Base-by-base conservation (phyloP, 37 sponge, comb jelly and placozoan genomes). In the Amphimedon queenslandica region DNA sequence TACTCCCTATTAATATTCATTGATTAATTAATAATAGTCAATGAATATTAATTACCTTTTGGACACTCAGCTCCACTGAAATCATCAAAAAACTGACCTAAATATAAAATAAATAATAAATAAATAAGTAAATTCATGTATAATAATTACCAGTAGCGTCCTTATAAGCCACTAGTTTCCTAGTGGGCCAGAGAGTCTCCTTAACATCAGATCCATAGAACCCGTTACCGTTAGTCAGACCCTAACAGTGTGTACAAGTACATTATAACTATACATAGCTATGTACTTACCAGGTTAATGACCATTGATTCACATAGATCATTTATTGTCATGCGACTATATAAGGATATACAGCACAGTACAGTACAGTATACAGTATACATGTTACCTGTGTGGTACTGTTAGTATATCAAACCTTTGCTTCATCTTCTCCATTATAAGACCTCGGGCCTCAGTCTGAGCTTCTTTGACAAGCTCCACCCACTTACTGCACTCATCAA, bases 71-170 rank as follows among this genome's bases (percentile, higher is more conserved):
- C 43, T 69, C 92, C 92, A 25, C 84, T 74, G 80, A 91, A 91
- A 64, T 91, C 87, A 31, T 91, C 92, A 73, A 41, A 82, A 34
- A 69, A 86, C 63, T 88, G 78, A 20, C 88, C 84, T 76, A 66
- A 65, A 47, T 60, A 60, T n/a, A 60, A 25, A n/a, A n/a, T 5
- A 25, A 60, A n/a, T 60, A 25, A 11, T 11, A 60, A 6, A 25
- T 11, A n/a, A 13, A 60, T 6, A 25, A n/a, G 21, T 60, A 25
- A 13, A 11, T 60, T n/a, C 27, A 25, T 11, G 5, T n/a, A 6
- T 25, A n/a, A 6, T 60, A 13, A 47, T 24, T 20, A 86, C 80
- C 86, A 69, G 80, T 64, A 23, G 69, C 65, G 1, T 37, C 79
- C 70, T 79, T 67, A 24, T 69, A 51, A n/a, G 78, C 64, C 34